Evolutionary conservation across 2,797 vertebrate genomes (phyloP).

Genomic region (Bryconaethiops microstoma): DNA sequence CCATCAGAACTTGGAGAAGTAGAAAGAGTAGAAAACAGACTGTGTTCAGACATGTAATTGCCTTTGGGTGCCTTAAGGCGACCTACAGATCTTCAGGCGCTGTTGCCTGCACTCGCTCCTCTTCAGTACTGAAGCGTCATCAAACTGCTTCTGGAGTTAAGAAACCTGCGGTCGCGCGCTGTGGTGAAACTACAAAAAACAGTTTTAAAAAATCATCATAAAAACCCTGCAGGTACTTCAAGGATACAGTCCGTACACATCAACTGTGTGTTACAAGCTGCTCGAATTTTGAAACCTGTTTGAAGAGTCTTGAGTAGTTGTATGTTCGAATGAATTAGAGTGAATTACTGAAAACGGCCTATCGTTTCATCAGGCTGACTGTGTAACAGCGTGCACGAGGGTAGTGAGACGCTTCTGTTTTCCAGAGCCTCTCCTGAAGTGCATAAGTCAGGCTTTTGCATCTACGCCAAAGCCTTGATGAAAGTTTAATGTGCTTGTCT

Average conservation of each 20-base stretch:
- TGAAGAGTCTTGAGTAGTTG: neutral
- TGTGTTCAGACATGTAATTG: neutral
- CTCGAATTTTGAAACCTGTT: neutral
- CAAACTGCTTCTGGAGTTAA: neutral
- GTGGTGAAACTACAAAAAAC: neutral
- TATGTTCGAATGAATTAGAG: neutral
- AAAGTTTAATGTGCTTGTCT: conserved; percentile 42
- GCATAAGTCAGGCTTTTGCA: conserved; percentile 29
- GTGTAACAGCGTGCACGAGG: neutral
- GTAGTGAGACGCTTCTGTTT: conserved; percentile 22
- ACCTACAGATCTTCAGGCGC: neutral
- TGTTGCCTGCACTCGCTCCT: neutral
- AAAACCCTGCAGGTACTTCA: conserved; percentile 13
- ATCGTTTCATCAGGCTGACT: conserved; percentile 6
- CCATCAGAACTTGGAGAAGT: too few species aligned
- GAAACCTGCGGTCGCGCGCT: neutral
- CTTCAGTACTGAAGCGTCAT: neutral
- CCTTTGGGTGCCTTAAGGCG: neutral
- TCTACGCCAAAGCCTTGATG: conserved; percentile 5
- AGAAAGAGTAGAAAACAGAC: neutral
- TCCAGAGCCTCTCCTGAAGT: neutral
- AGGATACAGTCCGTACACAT: conserved; percentile 1
- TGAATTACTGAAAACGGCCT: neutral
- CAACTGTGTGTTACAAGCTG: neutral
- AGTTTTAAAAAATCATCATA: conserved; percentile 10